Evolutionary conservation across 2,113 vertebrate genomes (phyloP), one percentile per base, ranked within the genome.

Genomic region (Syngnathus floridae): DNA sequence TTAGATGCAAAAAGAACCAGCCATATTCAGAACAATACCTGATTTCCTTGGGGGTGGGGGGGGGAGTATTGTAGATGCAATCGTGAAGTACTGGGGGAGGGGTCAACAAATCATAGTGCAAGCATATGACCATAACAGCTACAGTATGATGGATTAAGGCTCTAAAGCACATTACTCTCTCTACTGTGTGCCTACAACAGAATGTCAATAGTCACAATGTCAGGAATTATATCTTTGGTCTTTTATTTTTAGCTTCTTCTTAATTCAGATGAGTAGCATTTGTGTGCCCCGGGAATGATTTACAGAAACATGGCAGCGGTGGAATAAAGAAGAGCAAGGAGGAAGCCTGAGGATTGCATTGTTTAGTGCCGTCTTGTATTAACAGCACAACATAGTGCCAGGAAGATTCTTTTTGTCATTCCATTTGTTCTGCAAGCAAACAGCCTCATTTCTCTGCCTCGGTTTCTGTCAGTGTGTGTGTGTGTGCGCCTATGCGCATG

Each of bases 321-420:
- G 54, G 80, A 74, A 75, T 62, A 74, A 73, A 68, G 57, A 69
- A 76, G 74, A 76, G 76, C 65, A 58, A 73, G 52, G 63, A 74
- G 65, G 72, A 58, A 48, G 71, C 67, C 71, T 72, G 41, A 51
- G 76, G 72, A 79, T 83, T 73, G 86, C 82, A 88, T 88, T 88
- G 83, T 88, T 88, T 88, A 87, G 84, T 87, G 84, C 86, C 87
- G 65, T 71, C 78, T 85, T 81, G 78, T 81, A 88, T 88, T 88
- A 87, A 83, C 86, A 79, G 70, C 79, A 80, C 83, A 76, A 80
- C 76, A 71, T 75, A 82, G 76, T 71, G 74, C 60, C 65, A 67
- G 73, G 83, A 83, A 87, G 83, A 89, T 89, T 86, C 80, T 74
- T 86, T 87, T 86, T 89, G 86, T 87, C 83, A 85, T 88, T 87